Base-by-base conservation (phyloP, 2,888 invertebrate genomes). In the Perizoma flavofasciatum region DNA sequence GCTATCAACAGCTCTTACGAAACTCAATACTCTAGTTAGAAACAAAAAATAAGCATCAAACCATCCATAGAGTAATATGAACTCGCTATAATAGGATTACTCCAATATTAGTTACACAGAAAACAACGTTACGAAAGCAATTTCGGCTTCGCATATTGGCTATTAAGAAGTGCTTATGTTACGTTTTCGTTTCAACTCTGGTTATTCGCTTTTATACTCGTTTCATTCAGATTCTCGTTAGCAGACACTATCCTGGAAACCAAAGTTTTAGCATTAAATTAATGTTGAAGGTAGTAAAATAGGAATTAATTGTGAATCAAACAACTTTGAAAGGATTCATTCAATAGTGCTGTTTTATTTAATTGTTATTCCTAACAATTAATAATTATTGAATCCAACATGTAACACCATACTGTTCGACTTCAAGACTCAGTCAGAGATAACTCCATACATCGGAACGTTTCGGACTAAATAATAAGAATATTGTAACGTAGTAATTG, bases 121-220 rank as follows among this genome's bases (percentile, higher is more conserved):
- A 88, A 91, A 91, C 83, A 82, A 83, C 77, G 85, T 92, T 92
- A 91, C 81, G 75, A 84, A 89, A 86, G 89, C 92, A 91, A 91
- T 92, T 92, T 90, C 78, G 89, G 88, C 83, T 78, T 84, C 89
- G 84, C 88, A 90, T 91, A 92, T 92, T 91, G 91, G 76, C 89
- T 90, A 89, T 91, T 89, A 91, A 82, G 84, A 79, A 79, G 78
- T 78, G 74, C 69, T 71, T 72, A 65, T 62, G 67, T 66, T 71
- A 70, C 64, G 63, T 70, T 63, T 67, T 69, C 71, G 70, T 68
- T 74, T 70, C 60, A 59, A 63, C 67, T 63, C 61, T 71, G 62
- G 65, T 55, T 68, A 54, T 57, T 58, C 55, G 72, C 70, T 71
- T 75, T 74, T 73, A 65, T 71, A 46, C 49, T 49, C 49, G 49